phyloP scores from a whole-genome alignment of 1,140 invertebrate genomes.

The Arion vulgaris region DNA sequence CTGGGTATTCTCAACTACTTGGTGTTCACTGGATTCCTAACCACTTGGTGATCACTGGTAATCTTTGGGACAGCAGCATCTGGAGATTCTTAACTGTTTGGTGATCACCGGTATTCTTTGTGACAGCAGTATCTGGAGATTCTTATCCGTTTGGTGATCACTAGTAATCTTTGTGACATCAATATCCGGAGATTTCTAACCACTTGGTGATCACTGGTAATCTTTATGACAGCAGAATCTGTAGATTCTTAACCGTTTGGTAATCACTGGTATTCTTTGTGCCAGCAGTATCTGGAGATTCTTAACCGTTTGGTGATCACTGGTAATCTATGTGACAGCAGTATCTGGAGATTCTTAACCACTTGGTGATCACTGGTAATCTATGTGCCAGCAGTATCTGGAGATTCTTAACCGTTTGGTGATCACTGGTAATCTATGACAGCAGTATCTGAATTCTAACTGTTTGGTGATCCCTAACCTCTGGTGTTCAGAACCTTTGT shows the following conservation, averaged over 20 bases:
- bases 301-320: background rate
- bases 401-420: too few relatives aligned
- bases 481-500: too few relatives aligned
- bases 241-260: too few relatives aligned
- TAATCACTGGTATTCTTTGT: too few relatives aligned
- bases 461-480: too few relatives aligned
- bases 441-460: too few relatives aligned
- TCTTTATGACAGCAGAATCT: background rate
- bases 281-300: too few relatives aligned
- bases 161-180: background rate
- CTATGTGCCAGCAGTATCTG: background rate
- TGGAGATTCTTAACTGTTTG: background rate
- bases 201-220: background rate
- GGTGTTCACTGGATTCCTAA: background rate
- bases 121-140: background rate
- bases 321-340: background rate
- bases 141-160: background rate
- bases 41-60: background rate
- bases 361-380: background rate
- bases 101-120: background rate
- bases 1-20: background rate
- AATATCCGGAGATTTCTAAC: background rate
- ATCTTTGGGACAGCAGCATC: background rate
- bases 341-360: background rate
- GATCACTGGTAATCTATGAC: too few relatives aligned